These are phyloP conservation scores for Falco punctatus DNA, from an alignment of 2,113 vertebrate species.

Conservation along the genomic window DNA sequence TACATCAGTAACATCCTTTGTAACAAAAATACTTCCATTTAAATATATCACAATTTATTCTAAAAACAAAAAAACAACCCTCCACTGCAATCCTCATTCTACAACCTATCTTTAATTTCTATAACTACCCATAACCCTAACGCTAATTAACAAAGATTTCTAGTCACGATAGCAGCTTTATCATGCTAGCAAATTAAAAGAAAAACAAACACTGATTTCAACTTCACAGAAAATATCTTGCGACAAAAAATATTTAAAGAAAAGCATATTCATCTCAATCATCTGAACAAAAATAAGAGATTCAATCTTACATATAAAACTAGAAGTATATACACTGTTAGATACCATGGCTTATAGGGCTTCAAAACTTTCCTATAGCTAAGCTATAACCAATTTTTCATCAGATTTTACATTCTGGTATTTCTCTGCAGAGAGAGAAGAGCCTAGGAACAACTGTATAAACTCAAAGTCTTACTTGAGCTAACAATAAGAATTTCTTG, in stretches of 20 bases:
- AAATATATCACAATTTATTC: neutral
- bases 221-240: neutral
- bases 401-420: neutral
- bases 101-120: neutral
- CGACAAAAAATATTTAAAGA: neutral
- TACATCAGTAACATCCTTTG: neutral
- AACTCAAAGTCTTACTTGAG: neutral
- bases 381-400: neutral
- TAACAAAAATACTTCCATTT: neutral
- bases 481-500: neutral
- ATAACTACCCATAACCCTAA: neutral
- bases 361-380: neutral
- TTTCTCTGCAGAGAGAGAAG: neutral
- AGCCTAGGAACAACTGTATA: neutral
- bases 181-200: neutral
- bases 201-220: neutral
- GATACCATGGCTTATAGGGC: neutral
- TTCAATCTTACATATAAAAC: neutral
- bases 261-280: neutral
- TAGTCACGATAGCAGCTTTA: neutral
- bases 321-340: neutral
- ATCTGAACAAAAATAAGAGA: neutral
- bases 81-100: neutral
- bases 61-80: neutral
- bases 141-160: neutral